Percentiles rank a stretch among this genome's conserved stretches.
phyloP scores from a whole-genome alignment of 2,797 vertebrate genomes.

The Echeneis naucrates region DNA sequence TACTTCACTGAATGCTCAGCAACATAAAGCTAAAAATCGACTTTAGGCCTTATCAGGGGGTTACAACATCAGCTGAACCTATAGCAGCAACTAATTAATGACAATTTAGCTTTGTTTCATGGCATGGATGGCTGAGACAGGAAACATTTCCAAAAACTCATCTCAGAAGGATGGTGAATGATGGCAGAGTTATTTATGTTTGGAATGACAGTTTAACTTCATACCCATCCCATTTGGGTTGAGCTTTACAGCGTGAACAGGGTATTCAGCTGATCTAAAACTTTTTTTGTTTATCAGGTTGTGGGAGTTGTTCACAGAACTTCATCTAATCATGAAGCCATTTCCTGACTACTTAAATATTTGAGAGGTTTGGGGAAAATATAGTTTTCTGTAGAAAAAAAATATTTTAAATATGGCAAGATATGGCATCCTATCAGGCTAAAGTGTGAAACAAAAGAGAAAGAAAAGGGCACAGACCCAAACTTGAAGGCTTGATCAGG shows the following conservation, averaged over 20 bases:
- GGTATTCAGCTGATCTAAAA: not conserved
- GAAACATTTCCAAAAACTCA: too few species aligned
- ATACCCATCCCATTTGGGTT: too few species aligned
- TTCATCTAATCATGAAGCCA: not conserved
- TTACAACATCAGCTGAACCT: too few species aligned
- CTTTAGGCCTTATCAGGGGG: too few species aligned
- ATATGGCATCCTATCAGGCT: too few species aligned
- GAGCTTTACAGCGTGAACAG: not conserved
- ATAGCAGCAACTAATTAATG: not conserved
- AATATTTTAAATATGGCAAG: not conserved
- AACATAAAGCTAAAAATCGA: too few species aligned
- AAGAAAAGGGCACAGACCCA: constrained; percentile 85
- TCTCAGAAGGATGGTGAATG: too few species aligned
- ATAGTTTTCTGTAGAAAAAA: too few species aligned
- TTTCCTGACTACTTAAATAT: not conserved
- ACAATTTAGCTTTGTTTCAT: not conserved
- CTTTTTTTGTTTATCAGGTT: not conserved
- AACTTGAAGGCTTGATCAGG: constrained; percentile 96
- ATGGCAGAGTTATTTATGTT: too few species aligned
- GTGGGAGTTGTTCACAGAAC: too few species aligned
- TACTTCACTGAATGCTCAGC: too few species aligned
- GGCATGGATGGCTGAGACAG: not conserved
- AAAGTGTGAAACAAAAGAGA: not conserved
- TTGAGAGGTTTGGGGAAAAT: too few species aligned
- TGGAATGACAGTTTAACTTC: not conserved